Evolutionary conservation across 1,140 invertebrate species (phyloP).

Genomic region (Forficula auricularia): DNA sequence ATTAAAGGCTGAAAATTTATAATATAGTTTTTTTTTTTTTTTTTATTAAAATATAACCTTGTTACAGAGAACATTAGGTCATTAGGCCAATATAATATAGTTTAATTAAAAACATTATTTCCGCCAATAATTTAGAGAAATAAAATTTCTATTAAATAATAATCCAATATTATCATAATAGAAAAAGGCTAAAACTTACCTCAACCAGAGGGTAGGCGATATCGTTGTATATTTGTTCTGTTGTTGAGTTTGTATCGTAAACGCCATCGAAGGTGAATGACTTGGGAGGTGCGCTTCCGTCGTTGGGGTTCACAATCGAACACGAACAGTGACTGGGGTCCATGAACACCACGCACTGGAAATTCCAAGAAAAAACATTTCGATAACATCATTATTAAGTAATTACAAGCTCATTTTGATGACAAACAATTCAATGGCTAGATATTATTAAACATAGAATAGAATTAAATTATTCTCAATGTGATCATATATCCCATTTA

Average conservation of each 20-base stretch:
- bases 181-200: conserved; percentile 16
- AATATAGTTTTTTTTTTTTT: too few species aligned
- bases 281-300: conserved; percentile 42
- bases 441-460: neutral
- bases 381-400: conserved; percentile 5
- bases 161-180: neutral
- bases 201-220: conserved; percentile 53
- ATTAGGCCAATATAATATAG: too few species aligned
- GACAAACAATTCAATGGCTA: conserved; percentile 9
- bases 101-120: too few species aligned
- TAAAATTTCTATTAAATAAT: neutral
- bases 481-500: neutral
- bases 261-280: conserved; percentile 58
- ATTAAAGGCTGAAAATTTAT: too few species aligned
- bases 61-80: too few species aligned
- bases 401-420: conserved; percentile 6
- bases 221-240: conserved; percentile 46
- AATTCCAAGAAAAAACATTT: conserved; percentile 16
- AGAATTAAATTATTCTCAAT: neutral
- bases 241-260: conserved; percentile 27
- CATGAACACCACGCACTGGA: conserved; percentile 55
- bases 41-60: too few species aligned
- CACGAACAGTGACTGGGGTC: conserved; percentile 36
- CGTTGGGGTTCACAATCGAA: conserved; percentile 36
- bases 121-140: too few species aligned